phyloP scores from a whole-genome alignment of 1,140 invertebrate genomes.

The Zaprionus nigranus region DNA sequence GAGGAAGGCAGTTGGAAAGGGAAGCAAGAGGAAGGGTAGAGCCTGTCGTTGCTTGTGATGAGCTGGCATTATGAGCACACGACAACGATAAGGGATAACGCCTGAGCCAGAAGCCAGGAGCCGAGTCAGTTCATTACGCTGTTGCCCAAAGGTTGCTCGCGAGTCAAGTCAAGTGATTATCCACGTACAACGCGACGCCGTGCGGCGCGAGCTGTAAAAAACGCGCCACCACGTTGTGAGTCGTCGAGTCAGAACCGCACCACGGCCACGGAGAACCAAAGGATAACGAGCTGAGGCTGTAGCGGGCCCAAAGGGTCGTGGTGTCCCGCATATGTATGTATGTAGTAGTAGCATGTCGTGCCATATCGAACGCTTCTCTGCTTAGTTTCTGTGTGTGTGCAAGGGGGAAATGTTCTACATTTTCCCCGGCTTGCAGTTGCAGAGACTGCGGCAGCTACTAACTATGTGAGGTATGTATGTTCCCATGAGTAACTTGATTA shows the following conservation, averaged over 20 bases:
- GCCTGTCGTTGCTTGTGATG: slow-evolving; percentile 32
- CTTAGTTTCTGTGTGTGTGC: slow-evolving; percentile 11
- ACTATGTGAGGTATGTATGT: slow-evolving; percentile 10
- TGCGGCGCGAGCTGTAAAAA: slow-evolving; percentile 6
- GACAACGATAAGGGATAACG: slow-evolving; percentile 34
- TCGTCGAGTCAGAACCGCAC: slow-evolving; percentile 19
- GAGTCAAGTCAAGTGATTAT: slow-evolving; percentile 40
- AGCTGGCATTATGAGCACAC: slow-evolving; percentile 38
- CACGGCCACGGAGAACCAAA: slow-evolving; percentile 14
- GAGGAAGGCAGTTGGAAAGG: background rate
- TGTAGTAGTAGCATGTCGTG: background rate
- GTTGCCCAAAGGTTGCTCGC: slow-evolving; percentile 39
- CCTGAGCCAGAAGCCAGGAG: slow-evolving; percentile 4
- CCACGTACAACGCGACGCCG: slow-evolving; percentile 33
- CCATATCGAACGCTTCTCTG: slow-evolving; percentile 21
- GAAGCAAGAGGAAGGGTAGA: background rate
- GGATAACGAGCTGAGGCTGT: slow-evolving; percentile 28
- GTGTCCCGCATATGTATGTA: slow-evolving; percentile 3
- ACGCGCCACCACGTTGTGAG: slow-evolving; percentile 4
- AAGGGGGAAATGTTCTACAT: slow-evolving; percentile 26
- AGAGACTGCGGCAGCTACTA: slow-evolving; percentile 8
- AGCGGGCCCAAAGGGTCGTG: slow-evolving; percentile 14
- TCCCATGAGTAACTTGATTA: background rate
- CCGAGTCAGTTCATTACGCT: slow-evolving; percentile 44
- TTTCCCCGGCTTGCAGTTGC: slow-evolving; percentile 14